Evolutionary conservation across 1,140 invertebrate genomes (phyloP).

Genomic region (Chionoecetes opilio): DNA sequence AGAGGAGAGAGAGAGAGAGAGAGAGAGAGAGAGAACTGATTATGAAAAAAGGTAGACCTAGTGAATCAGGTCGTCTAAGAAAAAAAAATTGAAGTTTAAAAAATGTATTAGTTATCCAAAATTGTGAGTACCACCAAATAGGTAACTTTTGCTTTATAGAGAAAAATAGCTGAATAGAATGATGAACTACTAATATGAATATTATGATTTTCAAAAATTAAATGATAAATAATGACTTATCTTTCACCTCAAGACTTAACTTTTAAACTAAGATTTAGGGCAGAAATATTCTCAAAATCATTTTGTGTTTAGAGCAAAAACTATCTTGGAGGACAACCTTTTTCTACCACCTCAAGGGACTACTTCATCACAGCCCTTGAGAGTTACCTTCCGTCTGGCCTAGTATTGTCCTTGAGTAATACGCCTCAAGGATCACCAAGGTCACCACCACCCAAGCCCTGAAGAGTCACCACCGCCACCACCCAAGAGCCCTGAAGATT

Average conservation of each 20-base stretch:
- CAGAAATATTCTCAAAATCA: not conserved
- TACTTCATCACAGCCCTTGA: too few species aligned
- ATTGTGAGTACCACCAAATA: not conserved
- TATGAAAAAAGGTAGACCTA: not conserved
- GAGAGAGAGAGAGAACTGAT: not conserved
- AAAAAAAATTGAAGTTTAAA: not conserved
- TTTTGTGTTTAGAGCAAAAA: not conserved
- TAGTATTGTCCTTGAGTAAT: too few species aligned
- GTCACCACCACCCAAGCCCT: too few species aligned
- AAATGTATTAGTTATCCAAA: not conserved
- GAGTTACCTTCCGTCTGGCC: too few species aligned
- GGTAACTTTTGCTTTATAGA: not conserved
- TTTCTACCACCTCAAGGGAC: too few species aligned
- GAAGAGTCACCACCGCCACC: not conserved
- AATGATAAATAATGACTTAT: not conserved
- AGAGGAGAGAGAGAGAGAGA: conserved; percentile 38
- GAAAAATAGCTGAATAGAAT: not conserved
- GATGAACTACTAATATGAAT: too few species aligned
- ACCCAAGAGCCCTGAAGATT: not conserved
- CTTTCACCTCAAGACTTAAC: not conserved
- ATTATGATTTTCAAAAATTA: too few species aligned
- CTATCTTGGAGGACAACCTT: not conserved
- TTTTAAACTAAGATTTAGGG: not conserved
- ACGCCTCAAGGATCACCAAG: too few species aligned
- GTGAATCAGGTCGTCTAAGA: not conserved